Base-by-base conservation (phyloP, 1,140 invertebrate species). In the Lepidurus couesii region DNA sequence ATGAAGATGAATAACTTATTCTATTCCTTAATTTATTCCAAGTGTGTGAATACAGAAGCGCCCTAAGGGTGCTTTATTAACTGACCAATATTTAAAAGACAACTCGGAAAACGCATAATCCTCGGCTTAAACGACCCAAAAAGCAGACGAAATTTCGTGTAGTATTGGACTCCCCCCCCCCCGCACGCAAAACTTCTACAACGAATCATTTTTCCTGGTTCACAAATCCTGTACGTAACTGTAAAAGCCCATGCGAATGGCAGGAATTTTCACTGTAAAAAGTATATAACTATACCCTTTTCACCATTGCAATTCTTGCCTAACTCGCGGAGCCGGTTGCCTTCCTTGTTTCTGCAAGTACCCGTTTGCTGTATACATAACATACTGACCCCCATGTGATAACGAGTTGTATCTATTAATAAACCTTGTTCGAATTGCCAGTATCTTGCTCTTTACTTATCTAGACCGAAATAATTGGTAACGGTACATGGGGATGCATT, bases 351-450 rank as follows among this genome's bases (percentile, higher is more conserved):
- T 11, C 53, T 21, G 16, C 6, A 13, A 65, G 13, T 65, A 7
- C n/a, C 9, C 53, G 16, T 16, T 65, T 65, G 34, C 8, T 65
- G 53, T 65, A 65, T 65, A 65, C 53, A 65, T 65, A 65, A 65
- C 53, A 65, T 65, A 65, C 53, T 65, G 53, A 65, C n/a, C 53
- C 53, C 53, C 53, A 65, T 65, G 53, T 65, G 53, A 65, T 65
- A 65, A 65, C 53, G 53, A 65, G n/a, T 13, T 65, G 53, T 65
- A 65, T 13, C 53, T 65, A 65, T 65, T 65, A 65, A n/a, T 65
- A n/a, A 65, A n/a, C 6, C 7, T 65, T 65, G 16, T 65, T 9
- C 53, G 21, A 13, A 47, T n/a, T 16, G 21, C 21, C 16, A 65
- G 10, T 13, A 65, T 65, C 53, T n/a, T 65, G 53, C n/a, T 34